Base-by-base conservation (phyloP, 64 coral and sea anemone genomes). In the Exaiptasia diaphana region DNA sequence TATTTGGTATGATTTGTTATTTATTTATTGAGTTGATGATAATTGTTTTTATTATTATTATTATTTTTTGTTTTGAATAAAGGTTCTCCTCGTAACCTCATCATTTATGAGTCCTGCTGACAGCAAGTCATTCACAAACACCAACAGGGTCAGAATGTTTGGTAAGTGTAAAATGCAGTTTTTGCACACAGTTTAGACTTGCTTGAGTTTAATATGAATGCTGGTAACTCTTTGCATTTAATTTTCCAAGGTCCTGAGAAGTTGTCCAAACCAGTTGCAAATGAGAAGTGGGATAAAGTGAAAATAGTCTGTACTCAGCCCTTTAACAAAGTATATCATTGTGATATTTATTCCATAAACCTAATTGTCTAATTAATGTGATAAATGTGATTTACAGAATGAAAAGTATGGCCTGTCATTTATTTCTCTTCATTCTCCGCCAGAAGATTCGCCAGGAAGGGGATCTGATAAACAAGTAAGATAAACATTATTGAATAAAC, bases 101-200 rank as follows among this genome's bases (percentile, higher is more conserved):
- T 99, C 95, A 4, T 99, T 99, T 49, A 99, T 99, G 95, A 99
- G 89, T 41, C 95, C 95, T 17, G 67, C 74, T 46, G 95, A 99
- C 65, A 89, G 95, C 52, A 99, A 99, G 64, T 89, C 89, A 28
- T 92, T 92, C n/a, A 86, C 85, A 25, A 99, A 89, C 67, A 93
- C 59, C 12, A 93, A 80, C 48, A 78, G 95, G 77, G 95, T 99
- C 2, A 93, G 95, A 27, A 99, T 99, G 85, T 99, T 99, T 77
- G 95, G 95, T 99, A 93, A 89, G 89, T 4, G 31, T 50, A 17
- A 68, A 44, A 32, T 81, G 13, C 11, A 46, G 43, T n/a, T n/a
- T n/a, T n/a, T n/a, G n/a, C n/a, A n/a, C n/a, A n/a, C n/a, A n/a
- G n/a, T n/a, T n/a, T n/a, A n/a, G n/a, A n/a, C n/a, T n/a, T n/a